phyloP scores from a whole-genome alignment of 2,797 vertebrate species.

The Halcyon badia region DNA sequence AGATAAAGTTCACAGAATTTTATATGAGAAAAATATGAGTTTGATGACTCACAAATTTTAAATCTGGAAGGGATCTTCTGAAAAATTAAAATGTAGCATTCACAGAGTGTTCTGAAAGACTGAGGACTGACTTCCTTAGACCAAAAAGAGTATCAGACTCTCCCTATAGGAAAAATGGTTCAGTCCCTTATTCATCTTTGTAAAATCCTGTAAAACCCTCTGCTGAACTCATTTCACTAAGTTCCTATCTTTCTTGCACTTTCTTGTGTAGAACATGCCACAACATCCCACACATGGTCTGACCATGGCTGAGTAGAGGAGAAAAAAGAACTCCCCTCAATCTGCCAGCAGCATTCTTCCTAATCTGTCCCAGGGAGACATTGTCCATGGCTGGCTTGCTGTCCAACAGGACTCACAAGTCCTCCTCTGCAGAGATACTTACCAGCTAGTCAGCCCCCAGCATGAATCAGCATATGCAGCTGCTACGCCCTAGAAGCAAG shows the following conservation, averaged over 20 bases:
- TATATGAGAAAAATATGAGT: not conserved
- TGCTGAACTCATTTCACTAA: not conserved
- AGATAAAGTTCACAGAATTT: not conserved
- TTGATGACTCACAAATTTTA: not conserved
- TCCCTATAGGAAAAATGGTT: not conserved
- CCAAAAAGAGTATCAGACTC: not conserved
- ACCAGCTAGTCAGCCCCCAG: not conserved
- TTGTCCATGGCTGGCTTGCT: rapidly evolving
- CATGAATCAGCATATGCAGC: not conserved
- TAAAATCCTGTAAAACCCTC: not conserved
- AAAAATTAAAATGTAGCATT: not conserved
- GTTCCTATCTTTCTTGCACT: rapidly evolving
- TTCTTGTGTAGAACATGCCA: not conserved
- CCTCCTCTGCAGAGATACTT: not conserved
- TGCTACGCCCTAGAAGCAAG: not conserved
- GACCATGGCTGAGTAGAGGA: not conserved
- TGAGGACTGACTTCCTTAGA: not conserved
- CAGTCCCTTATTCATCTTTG: too few species aligned
- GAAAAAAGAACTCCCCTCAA: not conserved
- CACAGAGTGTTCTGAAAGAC: not conserved
- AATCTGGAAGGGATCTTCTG: not conserved
- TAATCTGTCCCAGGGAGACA: rapidly evolving
- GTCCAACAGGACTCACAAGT: not conserved
- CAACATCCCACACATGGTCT: rapidly evolving
- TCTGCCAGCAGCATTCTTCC: not conserved